phyloP scores from a whole-genome alignment of 2,888 invertebrate species.

The Criorhina ranunculi region DNA sequence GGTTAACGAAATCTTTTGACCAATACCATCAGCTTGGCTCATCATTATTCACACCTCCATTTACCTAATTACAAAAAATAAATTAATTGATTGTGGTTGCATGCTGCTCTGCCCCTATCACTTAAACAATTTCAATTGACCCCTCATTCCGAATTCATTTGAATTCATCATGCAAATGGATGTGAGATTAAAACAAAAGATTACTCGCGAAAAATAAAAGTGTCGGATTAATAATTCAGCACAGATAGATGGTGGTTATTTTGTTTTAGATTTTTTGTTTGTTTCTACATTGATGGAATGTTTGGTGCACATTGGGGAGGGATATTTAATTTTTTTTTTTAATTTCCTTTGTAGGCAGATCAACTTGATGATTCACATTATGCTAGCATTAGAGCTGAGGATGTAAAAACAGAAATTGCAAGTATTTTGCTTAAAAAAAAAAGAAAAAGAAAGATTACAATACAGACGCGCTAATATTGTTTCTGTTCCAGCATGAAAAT shows the following conservation, averaged over 20 bases:
- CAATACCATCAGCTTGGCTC: constrained; percentile 4
- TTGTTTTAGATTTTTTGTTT: neutral
- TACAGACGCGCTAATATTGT: neutral
- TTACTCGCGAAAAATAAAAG: neutral
- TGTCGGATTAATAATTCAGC: neutral
- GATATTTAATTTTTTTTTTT: constrained; percentile 13
- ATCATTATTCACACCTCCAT: constrained; percentile 24
- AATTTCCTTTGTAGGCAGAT: constrained; percentile 40
- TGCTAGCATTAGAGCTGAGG: constrained; percentile 82
- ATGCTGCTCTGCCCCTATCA: neutral
- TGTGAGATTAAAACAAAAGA: constrained; percentile 14
- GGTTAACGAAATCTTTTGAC: constrained; percentile 44
- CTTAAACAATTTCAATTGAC: neutral
- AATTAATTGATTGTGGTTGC: neutral
- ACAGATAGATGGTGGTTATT: neutral
- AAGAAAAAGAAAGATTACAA: neutral
- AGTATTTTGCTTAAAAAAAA: constrained; percentile 77
- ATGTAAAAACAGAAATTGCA: constrained; percentile 84
- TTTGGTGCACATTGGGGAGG: neutral
- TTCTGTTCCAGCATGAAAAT: constrained; percentile 49
- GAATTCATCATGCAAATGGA: constrained; percentile 33
- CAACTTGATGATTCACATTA: constrained; percentile 55
- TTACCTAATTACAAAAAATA: constrained; percentile 20
- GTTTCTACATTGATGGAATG: neutral
- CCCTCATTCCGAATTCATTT: constrained; percentile 12